Conservation (phyloP, 2,797 vertebrate species). For the Macroramphosus scolopax region DNA sequence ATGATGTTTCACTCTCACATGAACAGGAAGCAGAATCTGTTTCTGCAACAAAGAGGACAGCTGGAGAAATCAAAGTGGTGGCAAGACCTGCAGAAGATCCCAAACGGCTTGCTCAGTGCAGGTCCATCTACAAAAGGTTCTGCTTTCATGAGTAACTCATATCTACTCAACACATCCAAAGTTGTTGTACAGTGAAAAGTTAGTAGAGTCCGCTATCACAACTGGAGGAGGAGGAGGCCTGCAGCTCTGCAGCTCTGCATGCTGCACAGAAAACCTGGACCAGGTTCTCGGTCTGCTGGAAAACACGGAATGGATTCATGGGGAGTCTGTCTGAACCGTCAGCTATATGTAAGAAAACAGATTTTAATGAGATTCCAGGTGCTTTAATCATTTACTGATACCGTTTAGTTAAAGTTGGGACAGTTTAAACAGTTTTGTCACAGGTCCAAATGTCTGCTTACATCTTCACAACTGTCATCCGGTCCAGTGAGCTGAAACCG, state of each 20-base stretch:
- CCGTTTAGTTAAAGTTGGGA: too few relatives aligned
- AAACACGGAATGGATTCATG: constrained; percentile 48
- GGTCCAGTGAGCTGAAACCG: too few relatives aligned
- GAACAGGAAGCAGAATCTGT: constrained; percentile 46
- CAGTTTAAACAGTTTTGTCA: too few relatives aligned
- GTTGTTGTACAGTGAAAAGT: constrained; percentile 18
- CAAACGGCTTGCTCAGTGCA: constrained; percentile 20
- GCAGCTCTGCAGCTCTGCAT: not conserved
- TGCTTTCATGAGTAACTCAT: constrained; percentile 1
- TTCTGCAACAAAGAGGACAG: constrained; percentile 43
- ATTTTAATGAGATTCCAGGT: too few relatives aligned
- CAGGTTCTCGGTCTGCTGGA: constrained; percentile 6
- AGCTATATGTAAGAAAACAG: too few relatives aligned
- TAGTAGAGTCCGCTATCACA: not conserved
- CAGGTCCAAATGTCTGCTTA: too few relatives aligned
- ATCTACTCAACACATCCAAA: not conserved
- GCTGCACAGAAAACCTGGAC: constrained; percentile 49
- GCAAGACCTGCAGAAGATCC: constrained; percentile 18
- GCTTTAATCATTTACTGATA: too few relatives aligned
- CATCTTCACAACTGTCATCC: too few relatives aligned
- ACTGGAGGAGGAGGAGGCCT: constrained; percentile 23
- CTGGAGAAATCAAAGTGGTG: constrained; percentile 7
- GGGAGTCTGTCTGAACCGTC: not conserved
- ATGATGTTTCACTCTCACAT: constrained; percentile 39
- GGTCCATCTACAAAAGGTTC: constrained; percentile 2